Evolutionary conservation across 2,113 vertebrate species (phyloP), one percentile per base, ranked within the genome.

Genomic region (Apteryx owenii): DNA sequence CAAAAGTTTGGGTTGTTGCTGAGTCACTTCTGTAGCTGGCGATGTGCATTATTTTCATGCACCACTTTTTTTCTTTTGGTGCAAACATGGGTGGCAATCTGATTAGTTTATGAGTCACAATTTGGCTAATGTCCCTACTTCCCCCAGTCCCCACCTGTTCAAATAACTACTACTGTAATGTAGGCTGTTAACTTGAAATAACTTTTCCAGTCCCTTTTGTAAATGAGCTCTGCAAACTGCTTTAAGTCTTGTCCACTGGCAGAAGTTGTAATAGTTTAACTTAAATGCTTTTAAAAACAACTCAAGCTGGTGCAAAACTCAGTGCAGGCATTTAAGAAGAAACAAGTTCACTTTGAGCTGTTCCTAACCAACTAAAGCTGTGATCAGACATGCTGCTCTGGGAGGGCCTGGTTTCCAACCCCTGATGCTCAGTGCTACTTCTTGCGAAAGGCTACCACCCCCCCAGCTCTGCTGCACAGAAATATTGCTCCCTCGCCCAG

Each of bases 31-130:
- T 92, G 82, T 90, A 56, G 85, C 60, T 94, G 89, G 82, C 6
- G 12, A 81, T 51, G 22, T 61, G 42, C 25, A 31, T 50, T 84
- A 80, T 75, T 76, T 91, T 94, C 0, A 7, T 90, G 38, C 73
- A 82, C 81, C 2, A 17, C 28, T 51, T 85, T 85, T 95, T 89
- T 64, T 31, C 91, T 88, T 89, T 72, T 81, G 92, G 83, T 94
- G 88, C 87, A 97, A 95, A 97, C 79, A 95, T 94, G 95, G 94
- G 95, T 95, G 95, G 94, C 87, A 96, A 90, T 95, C 94, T 97
- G 96, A 97, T 97, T 95, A 98, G 71, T 36, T 88, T 88, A 93
- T 98, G 96, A 97, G 92, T 98, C 96, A 97, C 3, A 14, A 72
- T 93, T 97, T 97, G 97, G 95, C 96, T 93, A 85, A 85, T 96